These are phyloP conservation scores for Dromius quadrimaculatus DNA, from an alignment of 2,888 invertebrate genomes.

Conservation along the genomic window DNA sequence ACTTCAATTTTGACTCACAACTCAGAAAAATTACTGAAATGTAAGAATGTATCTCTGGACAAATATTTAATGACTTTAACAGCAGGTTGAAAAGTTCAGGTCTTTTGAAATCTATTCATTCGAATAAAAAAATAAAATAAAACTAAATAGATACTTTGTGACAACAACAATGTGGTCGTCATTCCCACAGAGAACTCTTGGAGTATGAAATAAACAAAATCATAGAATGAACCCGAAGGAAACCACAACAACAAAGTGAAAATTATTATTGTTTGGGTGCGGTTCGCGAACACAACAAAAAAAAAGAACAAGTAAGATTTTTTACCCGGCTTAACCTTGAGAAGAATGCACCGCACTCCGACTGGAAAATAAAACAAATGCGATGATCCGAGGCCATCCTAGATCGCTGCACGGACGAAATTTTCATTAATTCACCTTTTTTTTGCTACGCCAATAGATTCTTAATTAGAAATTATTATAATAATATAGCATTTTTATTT, in stretches of 20 bases:
- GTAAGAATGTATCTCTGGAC: too few relatives aligned
- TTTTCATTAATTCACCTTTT: conserved; percentile 22
- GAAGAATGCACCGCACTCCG: conserved; percentile 15
- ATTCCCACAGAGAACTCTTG: conserved; percentile 10
- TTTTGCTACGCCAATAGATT: conserved; percentile 6
- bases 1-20: too few relatives aligned
- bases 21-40: too few relatives aligned
- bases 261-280: conserved; percentile 43
- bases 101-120: too few relatives aligned
- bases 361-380: conserved; percentile 20
- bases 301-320: conserved; percentile 6
- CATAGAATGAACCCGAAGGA: conserved; percentile 19
- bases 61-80: too few relatives aligned
- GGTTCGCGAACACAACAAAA: conserved; percentile 26
- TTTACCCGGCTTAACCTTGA: conserved; percentile 20
- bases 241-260: conserved; percentile 38
- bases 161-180: neutral
- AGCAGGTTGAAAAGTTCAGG: too few relatives aligned
- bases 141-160: too few relatives aligned
- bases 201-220: conserved; percentile 33
- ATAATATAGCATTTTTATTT: conserved; percentile 24
- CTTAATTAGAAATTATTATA: conserved; percentile 33
- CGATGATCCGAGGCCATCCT: conserved; percentile 10
- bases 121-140: too few relatives aligned
- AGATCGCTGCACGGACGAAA: neutral